phyloP scores from a whole-genome alignment of 2,797 vertebrate genomes.

The Acipenser ruthenus region DNA sequence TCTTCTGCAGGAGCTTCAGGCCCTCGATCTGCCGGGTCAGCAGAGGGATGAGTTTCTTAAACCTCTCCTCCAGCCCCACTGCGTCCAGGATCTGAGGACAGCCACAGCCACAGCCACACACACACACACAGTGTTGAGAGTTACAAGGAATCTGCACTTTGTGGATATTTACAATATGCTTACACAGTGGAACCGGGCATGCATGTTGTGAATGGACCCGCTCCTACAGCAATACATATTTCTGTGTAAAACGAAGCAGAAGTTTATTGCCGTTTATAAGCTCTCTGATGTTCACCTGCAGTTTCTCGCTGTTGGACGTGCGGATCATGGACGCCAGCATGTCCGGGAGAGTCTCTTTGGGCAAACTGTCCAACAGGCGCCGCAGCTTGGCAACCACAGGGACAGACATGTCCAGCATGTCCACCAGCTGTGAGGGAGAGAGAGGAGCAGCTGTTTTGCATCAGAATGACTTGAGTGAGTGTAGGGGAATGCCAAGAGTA shows the following conservation, averaged over 20 bases:
- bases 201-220: no score
- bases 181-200: no score
- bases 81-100: conserved; percentile 80
- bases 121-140: conserved; percentile 1
- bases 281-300: conserved; percentile 65
- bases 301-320: conserved; percentile 88
- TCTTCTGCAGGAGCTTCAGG: conserved; percentile 85
- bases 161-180: no score
- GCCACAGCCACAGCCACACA: no score
- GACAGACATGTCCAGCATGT: conserved; percentile 71
- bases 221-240: no score
- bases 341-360: conserved; percentile 84
- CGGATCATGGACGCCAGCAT: conserved; percentile 89
- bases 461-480: no score
- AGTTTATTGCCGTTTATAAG: conserved; percentile 54
- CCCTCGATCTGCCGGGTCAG: conserved; percentile 89
- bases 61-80: conserved; percentile 81
- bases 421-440: conserved; percentile 64
- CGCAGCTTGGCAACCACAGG: conserved; percentile 89
- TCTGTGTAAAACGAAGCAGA: no score
- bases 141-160: no score
- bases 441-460: background rate
- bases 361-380: conserved; percentile 82
- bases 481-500: no score
- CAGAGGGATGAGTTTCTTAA: conserved; percentile 86